Base-by-base conservation (phyloP, 2,888 invertebrate species). In the Brenthis ino region DNA sequence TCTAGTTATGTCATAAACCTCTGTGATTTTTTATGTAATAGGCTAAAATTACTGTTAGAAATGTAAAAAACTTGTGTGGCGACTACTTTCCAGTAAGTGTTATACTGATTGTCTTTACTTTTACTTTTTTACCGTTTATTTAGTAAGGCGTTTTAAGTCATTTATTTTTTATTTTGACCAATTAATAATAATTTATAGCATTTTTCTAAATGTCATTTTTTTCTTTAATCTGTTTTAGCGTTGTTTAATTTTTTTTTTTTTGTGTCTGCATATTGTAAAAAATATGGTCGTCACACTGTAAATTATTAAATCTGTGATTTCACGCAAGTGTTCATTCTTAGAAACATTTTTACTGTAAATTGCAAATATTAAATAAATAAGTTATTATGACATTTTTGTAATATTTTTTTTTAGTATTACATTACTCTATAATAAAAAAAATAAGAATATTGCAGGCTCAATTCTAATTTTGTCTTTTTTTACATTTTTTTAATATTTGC, bases 1-100 rank as follows among this genome's bases (percentile, higher is more conserved):
- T 56, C 47, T 63, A 47, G 61, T 53, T 57, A 57, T 13, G 47
- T 13, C n/a, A 4, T 47, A 64, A 65, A 56, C 48, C 64, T 68
- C 72, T 73, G 73, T 72, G 70, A 72, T 73, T 61, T 60, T 57
- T 66, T 65, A 70, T 68, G 66, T 69, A 69, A 69, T 71, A 73
- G 54, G 63, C 65, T 64, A 50, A 73, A 73, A 72, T 72, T 73
- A 47, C 67, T 66, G 65, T 68, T 66, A 69, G 55, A 33, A 68
- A 60, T 65, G 57, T 64, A 67, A 66, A 43, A 43, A 43, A 53
- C 57, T 60, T 58, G 61, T 66, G 67, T 64, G 71, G 43, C 60
- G 69, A 69, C 57, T 71, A 51, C 20, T 12, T 12, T 48, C 11
- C 1, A 37, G 37, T 43, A 43, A 43, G 8, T 43, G 11, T 43